phyloP scores from a whole-genome alignment of 2,113 vertebrate species.

The Megaleporinus macrocephalus region DNA sequence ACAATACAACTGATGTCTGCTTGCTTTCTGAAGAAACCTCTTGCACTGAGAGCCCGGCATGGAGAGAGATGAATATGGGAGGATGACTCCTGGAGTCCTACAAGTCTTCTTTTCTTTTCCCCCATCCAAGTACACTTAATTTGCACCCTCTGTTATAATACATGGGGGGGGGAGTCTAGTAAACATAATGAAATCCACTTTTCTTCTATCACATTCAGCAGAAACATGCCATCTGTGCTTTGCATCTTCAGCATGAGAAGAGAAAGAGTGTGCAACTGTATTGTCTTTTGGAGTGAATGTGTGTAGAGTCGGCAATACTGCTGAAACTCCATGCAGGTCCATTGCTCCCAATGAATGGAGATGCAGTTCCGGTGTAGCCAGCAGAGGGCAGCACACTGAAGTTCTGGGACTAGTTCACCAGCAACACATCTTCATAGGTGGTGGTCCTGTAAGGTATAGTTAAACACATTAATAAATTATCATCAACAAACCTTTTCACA shows the following conservation, averaged over 20 bases:
- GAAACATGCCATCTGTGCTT: conserved; percentile 17
- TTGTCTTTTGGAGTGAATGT: not conserved
- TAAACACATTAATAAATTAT: not conserved
- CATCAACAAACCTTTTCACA: not conserved
- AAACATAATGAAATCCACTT: not conserved
- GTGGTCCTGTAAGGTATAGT: conserved; percentile 71
- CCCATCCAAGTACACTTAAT: not conserved
- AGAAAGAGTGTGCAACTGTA: not conserved
- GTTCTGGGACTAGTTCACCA: conserved; percentile 72
- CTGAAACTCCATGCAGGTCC: not conserved
- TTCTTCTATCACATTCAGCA: not conserved
- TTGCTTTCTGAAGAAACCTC: not conserved
- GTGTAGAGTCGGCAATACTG: not conserved
- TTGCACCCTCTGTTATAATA: not conserved
- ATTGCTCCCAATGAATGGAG: not conserved
- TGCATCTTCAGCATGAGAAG: not conserved
- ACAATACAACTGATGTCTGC: not conserved
- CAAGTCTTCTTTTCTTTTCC: not conserved
- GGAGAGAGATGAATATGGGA: not conserved
- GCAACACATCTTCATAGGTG: conserved; percentile 77
- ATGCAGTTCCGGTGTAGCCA: conserved; percentile 46
- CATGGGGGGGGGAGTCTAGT: too few species aligned
- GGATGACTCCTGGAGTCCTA: not conserved
- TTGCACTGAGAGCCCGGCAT: not conserved
- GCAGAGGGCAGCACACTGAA: conserved; percentile 51